phyloP scores from a whole-genome alignment of 2,797 vertebrate species.

The Lagorchestes hirsutus region DNA sequence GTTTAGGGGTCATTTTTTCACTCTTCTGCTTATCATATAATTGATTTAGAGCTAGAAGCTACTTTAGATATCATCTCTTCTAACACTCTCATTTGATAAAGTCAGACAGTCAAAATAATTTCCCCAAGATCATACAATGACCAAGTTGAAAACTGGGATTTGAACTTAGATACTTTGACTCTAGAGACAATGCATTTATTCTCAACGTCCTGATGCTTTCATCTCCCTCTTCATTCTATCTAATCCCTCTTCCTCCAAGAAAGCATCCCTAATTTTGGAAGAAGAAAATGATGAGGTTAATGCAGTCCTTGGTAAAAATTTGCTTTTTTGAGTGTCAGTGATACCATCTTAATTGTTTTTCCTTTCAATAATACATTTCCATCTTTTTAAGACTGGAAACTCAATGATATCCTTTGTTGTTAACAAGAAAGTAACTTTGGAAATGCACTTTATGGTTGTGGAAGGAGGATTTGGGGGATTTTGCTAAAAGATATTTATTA shows the following conservation, averaged over 20 bases:
- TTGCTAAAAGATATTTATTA: neutral
- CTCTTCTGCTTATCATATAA: constrained; percentile 3
- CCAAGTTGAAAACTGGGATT: neutral
- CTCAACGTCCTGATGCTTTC: neutral
- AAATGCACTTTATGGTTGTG: neutral
- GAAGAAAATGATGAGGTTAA: neutral
- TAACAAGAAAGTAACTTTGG: neutral
- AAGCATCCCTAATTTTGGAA: neutral
- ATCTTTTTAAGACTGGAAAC: neutral
- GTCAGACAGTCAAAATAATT: neutral
- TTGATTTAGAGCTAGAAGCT: neutral
- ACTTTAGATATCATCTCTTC: neutral
- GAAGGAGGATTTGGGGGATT: neutral
- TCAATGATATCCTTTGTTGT: neutral
- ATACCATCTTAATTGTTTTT: neutral
- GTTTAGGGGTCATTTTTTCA: constrained; percentile 19
- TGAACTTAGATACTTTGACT: neutral
- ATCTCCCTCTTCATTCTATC: neutral
- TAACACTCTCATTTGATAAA: neutral
- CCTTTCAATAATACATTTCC: neutral
- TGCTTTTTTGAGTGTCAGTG: neutral
- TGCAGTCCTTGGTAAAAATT: neutral
- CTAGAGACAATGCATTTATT: neutral
- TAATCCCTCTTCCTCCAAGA: neutral
- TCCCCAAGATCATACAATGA: neutral